phyloP scores from a whole-genome alignment of 2,888 invertebrate genomes.

The Leptinotarsa juncta region DNA sequence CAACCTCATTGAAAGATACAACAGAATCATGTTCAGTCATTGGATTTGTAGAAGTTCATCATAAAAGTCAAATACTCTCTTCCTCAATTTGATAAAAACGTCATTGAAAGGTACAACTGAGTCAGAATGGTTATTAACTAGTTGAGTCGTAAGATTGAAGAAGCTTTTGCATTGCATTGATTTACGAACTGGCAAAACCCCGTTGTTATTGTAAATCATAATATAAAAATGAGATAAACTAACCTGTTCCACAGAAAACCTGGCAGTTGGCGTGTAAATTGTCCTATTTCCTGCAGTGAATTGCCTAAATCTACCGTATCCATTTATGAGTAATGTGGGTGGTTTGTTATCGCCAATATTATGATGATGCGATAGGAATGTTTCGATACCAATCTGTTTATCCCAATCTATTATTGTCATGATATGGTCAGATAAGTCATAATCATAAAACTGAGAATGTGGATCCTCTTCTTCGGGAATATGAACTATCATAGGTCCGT shows the following conservation, averaged over 20 bases:
- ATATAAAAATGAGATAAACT: conserved; percentile 1
- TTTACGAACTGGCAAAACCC: too few species aligned
- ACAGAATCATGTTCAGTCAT: too few species aligned
- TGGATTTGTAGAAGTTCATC: too few species aligned
- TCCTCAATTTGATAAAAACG: too few species aligned
- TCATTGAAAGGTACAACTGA: too few species aligned
- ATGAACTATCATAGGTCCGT: conserved; percentile 82
- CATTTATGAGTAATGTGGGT: conserved; percentile 84
- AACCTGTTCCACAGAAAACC: conserved; percentile 77
- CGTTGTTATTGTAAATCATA: too few species aligned
- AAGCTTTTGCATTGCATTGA: too few species aligned
- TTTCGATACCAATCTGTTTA: conserved; percentile 76
- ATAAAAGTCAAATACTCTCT: too few species aligned
- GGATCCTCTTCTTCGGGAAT: conserved; percentile 74
- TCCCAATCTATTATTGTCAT: conserved; percentile 88
- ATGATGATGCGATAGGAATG: conserved; percentile 89
- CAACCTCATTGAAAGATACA: too few species aligned
- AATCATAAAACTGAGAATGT: conserved; percentile 79
- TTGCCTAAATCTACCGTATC: conserved; percentile 75
- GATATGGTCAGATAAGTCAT: conserved; percentile 81
- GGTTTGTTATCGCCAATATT: conserved; percentile 86
- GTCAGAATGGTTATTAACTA: too few species aligned
- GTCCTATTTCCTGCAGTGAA: conserved; percentile 56
- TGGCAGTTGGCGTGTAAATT: conserved; percentile 71
- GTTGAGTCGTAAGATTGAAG: too few species aligned